phyloP scores from a whole-genome alignment of 2,797 vertebrate species.

The Antrozous pallidus region DNA sequence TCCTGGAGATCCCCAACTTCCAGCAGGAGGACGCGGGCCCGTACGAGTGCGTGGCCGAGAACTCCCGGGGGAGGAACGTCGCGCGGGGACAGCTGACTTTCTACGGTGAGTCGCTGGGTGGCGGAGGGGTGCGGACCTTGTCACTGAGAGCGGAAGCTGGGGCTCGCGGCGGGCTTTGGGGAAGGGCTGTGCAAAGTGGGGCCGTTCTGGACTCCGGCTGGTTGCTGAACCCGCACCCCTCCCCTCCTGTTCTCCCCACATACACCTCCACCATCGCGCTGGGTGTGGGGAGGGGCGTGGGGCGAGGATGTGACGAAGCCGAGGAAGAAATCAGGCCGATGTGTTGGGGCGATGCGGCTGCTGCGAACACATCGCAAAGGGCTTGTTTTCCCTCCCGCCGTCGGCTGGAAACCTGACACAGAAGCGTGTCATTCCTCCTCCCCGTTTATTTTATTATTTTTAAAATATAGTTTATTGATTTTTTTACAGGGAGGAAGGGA shows the following conservation, averaged over 20 bases:
- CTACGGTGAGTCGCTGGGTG: slow-evolving; percentile 85
- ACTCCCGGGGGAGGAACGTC: slow-evolving; percentile 93
- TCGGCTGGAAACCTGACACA: slow-evolving; percentile 14
- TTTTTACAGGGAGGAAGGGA: too few species aligned
- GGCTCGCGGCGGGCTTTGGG: not conserved
- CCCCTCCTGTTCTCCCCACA: fast-evolving
- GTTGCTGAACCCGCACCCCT: not conserved
- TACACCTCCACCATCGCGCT: not conserved
- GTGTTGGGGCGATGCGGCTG: not conserved
- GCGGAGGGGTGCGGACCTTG: not conserved
- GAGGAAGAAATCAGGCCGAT: slow-evolving; percentile 59
- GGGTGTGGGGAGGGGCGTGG: not conserved
- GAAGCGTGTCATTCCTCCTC: not conserved
- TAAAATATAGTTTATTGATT: too few species aligned
- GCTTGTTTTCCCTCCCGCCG: not conserved
- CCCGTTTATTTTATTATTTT: not conserved
- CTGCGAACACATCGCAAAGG: not conserved
- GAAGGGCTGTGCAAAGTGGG: not conserved
- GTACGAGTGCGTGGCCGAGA: slow-evolving; percentile 96
- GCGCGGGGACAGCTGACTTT: slow-evolving; percentile 95
- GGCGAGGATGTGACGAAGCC: slow-evolving; percentile 17
- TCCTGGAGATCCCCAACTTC: slow-evolving; percentile 97
- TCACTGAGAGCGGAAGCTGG: not conserved
- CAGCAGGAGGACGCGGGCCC: slow-evolving; percentile 94
- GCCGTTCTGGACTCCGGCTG: not conserved